phyloP scores from a whole-genome alignment of 2,797 vertebrate genomes.

The Muscicapa striata region DNA sequence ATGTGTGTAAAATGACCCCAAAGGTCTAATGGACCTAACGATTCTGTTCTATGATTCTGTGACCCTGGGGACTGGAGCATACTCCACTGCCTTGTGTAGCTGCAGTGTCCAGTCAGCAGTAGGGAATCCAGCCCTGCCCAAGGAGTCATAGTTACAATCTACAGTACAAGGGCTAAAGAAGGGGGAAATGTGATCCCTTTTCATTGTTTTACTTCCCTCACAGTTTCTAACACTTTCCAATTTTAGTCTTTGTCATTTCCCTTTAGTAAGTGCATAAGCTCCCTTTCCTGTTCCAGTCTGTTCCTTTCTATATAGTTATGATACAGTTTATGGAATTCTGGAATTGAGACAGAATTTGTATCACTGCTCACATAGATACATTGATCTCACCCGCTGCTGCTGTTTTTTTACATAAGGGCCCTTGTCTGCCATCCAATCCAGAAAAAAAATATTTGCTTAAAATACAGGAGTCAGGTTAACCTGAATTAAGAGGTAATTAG shows the following conservation, averaged over 20 bases:
- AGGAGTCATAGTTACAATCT: neutral
- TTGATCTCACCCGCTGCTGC: neutral
- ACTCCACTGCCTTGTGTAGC: fast-evolving
- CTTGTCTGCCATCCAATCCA: neutral
- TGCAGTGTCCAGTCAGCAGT: neutral
- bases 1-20: neutral
- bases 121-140: neutral
- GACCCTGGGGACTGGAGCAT: neutral
- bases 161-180: neutral
- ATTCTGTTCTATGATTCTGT: neutral
- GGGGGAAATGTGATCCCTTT: neutral
- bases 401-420: neutral
- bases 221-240: neutral
- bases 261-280: neutral
- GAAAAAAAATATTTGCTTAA: neutral
- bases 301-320: neutral
- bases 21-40: neutral
- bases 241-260: neutral
- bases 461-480: neutral
- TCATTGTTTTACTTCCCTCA: neutral
- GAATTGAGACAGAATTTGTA: neutral
- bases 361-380: neutral
- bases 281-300: neutral
- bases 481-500: neutral
- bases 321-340: neutral